A percentile compares a stretch with the other conserved stretches of the same genome.
These are phyloP conservation scores for Armadillidium nasatum DNA, from an alignment of 1,140 invertebrate species.

Conservation along the genomic window DNA sequence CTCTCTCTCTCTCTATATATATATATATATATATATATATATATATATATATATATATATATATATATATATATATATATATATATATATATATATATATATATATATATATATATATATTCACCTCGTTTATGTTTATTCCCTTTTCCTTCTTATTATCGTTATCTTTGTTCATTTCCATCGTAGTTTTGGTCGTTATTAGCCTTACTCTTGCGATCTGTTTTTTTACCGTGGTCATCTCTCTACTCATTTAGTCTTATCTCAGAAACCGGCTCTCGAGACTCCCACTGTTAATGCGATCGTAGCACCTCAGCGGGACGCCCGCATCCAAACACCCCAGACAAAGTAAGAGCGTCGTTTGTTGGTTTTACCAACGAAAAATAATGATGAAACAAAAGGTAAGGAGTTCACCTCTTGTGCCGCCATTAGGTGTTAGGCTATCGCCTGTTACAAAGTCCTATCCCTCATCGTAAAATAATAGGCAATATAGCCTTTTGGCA, in stretches of 20 bases:
- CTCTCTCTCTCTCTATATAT: neutral
- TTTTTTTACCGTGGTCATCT: too few relatives aligned
- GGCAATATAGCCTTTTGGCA: neutral
- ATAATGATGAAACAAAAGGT: conserved; percentile 41
- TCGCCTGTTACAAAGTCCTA: conserved; percentile 33
- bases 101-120: too few relatives aligned
- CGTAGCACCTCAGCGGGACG: conserved; percentile 20
- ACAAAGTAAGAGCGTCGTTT: conserved; percentile 41
- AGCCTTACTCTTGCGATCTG: too few relatives aligned
- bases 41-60: too few relatives aligned
- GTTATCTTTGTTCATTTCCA: too few relatives aligned
- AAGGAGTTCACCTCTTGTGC: conserved; percentile 37
- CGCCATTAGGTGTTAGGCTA: conserved; percentile 31
- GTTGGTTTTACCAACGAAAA: conserved; percentile 44
- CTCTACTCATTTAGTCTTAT: neutral
- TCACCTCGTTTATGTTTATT: too few relatives aligned
- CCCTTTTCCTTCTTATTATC: too few relatives aligned
- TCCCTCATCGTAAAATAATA: conserved; percentile 25
- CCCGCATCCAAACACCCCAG: conserved; percentile 31
- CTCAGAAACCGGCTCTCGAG: neutral
- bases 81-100: too few relatives aligned
- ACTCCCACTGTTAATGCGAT: conserved; percentile 4
- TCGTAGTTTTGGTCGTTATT: too few relatives aligned
- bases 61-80: too few relatives aligned
- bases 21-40: too few relatives aligned